A percentile compares a stretch with the other conserved stretches of the same genome.
phyloP scores from a whole-genome alignment of 2,888 invertebrate species.

The Trachelus stipa region DNA sequence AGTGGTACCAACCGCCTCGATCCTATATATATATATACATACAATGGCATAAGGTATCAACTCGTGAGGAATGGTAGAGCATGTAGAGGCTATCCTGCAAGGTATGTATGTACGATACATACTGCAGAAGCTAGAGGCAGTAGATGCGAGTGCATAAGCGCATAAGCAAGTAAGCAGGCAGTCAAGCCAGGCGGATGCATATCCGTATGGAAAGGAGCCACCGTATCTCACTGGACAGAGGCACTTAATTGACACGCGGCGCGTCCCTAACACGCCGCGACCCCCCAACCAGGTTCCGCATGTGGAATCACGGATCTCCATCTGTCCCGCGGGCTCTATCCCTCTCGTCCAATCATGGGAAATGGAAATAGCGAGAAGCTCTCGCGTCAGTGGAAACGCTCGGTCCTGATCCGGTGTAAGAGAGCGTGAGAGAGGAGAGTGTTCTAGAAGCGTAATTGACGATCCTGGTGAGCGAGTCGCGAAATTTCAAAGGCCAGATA shows the following conservation, averaged over 20 bases:
- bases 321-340: slow-evolving; percentile 44
- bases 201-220: slow-evolving; percentile 61
- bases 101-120: slow-evolving; percentile 9
- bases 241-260: slow-evolving; percentile 67
- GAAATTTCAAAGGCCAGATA: background rate
- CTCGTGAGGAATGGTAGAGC: slow-evolving; percentile 26
- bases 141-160: slow-evolving; percentile 22
- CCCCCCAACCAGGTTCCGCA: slow-evolving; percentile 56
- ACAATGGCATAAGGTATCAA: slow-evolving; percentile 10
- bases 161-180: slow-evolving; percentile 18
- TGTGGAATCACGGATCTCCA: slow-evolving; percentile 60
- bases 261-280: slow-evolving; percentile 64
- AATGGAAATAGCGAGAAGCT: slow-evolving; percentile 24
- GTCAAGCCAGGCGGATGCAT: slow-evolving; percentile 35
- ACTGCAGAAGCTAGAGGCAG: slow-evolving; percentile 19
- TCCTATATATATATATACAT: background rate
- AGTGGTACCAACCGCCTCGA: background rate
- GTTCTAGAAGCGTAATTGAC: slow-evolving; percentile 9
- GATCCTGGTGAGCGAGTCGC: background rate
- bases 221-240: slow-evolving; percentile 64
- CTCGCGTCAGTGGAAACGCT: slow-evolving; percentile 15
- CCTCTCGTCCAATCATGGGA: slow-evolving; percentile 36
- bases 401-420: slow-evolving; percentile 6
- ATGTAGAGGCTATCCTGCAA: slow-evolving; percentile 17
- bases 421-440: slow-evolving; percentile 18